Evolutionary conservation across 2,113 vertebrate species (phyloP).

Genomic region (Natator depressus): DNA sequence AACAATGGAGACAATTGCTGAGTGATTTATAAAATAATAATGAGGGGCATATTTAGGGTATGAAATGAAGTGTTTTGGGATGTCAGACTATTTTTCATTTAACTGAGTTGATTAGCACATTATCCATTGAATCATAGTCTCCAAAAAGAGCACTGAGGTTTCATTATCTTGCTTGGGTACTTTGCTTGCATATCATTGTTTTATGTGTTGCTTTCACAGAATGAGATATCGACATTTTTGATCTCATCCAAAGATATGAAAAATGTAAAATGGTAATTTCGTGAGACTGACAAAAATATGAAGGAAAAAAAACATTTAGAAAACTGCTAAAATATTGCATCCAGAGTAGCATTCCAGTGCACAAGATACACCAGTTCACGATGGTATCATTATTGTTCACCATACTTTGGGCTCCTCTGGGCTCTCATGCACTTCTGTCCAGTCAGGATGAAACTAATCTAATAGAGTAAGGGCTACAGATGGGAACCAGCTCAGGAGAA

Average conservation of each 20-base stretch:
- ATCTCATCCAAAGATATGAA: neutral
- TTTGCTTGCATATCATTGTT: conserved; percentile 13
- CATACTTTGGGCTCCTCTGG: neutral
- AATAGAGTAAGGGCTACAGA: neutral
- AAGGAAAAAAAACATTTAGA: neutral
- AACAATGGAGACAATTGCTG: neutral
- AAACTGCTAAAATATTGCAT: neutral
- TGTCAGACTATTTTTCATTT: conserved; percentile 13
- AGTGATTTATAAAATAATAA: neutral
- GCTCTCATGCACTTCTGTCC: neutral
- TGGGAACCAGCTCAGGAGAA: neutral
- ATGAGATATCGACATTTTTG: conserved; percentile 1
- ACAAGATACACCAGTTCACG: neutral
- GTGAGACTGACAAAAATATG: neutral
- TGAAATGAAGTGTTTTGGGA: neutral
- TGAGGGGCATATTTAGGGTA: neutral
- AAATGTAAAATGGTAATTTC: neutral
- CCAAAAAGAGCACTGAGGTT: conserved; percentile 49
- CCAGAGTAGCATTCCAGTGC: neutral
- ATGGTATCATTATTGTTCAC: neutral
- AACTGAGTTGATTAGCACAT: neutral
- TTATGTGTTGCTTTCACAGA: conserved; percentile 9
- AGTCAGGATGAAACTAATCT: neutral
- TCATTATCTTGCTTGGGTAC: conserved; percentile 36
- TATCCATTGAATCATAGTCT: conserved; percentile 13